phyloP scores from a whole-genome alignment of 1,140 invertebrate genomes.

The fruit fly (Drosophila melanogaster) region DNA sequence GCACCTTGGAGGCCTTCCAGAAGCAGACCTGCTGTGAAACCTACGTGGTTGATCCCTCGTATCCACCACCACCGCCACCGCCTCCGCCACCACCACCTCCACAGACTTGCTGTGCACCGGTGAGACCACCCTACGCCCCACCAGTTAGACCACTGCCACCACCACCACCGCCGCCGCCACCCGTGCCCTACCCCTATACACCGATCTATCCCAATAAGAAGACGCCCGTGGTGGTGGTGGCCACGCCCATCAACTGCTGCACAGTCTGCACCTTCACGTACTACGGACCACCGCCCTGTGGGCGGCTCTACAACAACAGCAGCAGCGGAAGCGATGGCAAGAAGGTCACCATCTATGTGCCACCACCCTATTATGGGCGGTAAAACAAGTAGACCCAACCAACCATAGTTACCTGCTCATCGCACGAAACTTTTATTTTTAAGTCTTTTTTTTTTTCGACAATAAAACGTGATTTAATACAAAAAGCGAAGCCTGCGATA shows the following conservation, averaged over 20 bases:
- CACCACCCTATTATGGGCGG: slow-evolving; percentile 67
- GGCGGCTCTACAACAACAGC: slow-evolving; percentile 44
- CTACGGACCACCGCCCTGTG: slow-evolving; percentile 77
- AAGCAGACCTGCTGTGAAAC: slow-evolving; percentile 71
- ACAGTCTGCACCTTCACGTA: slow-evolving; percentile 71
- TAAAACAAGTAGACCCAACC: neutral
- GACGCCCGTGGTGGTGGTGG: slow-evolving; percentile 60
- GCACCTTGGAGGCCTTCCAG: slow-evolving; percentile 70
- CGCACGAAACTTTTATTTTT: neutral
- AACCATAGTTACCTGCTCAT: neutral
- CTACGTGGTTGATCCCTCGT: slow-evolving; percentile 39
- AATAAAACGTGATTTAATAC: neutral
- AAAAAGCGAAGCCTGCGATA: too few species aligned
- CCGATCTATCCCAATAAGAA: slow-evolving; percentile 28
- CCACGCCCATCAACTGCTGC: slow-evolving; percentile 69
- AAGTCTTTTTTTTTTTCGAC: neutral
- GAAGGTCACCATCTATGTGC: slow-evolving; percentile 66
- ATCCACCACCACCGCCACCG: slow-evolving; percentile 15
- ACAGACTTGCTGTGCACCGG: slow-evolving; percentile 15
- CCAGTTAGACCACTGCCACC: slow-evolving; percentile 12
- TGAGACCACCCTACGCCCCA: neutral
- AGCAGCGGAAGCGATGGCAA: slow-evolving; percentile 17
- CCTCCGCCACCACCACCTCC: slow-evolving; percentile 11
- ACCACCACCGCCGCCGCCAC: slow-evolving; percentile 3
- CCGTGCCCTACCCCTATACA: slow-evolving; percentile 19